Conservation (phyloP, 2,888 invertebrate species). For the Coecobrya sp. region DNA sequence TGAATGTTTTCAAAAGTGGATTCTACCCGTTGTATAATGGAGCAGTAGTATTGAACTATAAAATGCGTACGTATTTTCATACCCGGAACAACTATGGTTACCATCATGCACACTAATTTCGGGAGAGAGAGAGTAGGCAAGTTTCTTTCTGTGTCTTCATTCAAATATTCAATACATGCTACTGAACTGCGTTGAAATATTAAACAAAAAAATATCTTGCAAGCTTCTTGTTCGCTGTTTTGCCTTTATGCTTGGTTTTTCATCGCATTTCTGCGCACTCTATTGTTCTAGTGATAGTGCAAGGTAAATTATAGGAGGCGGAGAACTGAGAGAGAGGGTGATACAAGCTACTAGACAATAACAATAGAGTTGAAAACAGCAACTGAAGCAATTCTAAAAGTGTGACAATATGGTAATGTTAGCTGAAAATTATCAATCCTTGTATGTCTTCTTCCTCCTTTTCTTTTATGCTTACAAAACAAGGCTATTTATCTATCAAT, state of each 20-base stretch:
- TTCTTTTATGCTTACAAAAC: background rate
- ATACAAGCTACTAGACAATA: background rate
- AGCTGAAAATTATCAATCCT: slow-evolving; percentile 13
- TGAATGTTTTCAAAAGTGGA: too few relatives aligned
- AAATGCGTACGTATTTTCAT: too few relatives aligned
- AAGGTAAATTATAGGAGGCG: too few relatives aligned
- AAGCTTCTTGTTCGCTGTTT: background rate
- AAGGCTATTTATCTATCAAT: background rate
- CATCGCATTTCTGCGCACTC: too few relatives aligned
- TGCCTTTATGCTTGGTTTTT: too few relatives aligned
- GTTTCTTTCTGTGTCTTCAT: slow-evolving; percentile 5
- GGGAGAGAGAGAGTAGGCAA: background rate
- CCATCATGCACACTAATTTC: background rate
- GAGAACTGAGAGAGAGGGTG: too few relatives aligned
- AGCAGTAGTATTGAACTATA: too few relatives aligned
- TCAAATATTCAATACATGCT: slow-evolving; percentile 34
- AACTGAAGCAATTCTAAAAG: background rate
- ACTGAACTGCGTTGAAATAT: slow-evolving; percentile 13
- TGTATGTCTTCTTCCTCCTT: background rate
- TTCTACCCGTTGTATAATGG: too few relatives aligned
- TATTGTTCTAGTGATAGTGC: too few relatives aligned
- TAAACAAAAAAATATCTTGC: slow-evolving; percentile 12
- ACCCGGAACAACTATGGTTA: too few relatives aligned
- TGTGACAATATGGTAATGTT: slow-evolving; percentile 18
- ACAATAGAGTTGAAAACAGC: background rate